phyloP scores from a whole-genome alignment of 2,888 invertebrate species.

The Tetragonula carbonaria region DNA sequence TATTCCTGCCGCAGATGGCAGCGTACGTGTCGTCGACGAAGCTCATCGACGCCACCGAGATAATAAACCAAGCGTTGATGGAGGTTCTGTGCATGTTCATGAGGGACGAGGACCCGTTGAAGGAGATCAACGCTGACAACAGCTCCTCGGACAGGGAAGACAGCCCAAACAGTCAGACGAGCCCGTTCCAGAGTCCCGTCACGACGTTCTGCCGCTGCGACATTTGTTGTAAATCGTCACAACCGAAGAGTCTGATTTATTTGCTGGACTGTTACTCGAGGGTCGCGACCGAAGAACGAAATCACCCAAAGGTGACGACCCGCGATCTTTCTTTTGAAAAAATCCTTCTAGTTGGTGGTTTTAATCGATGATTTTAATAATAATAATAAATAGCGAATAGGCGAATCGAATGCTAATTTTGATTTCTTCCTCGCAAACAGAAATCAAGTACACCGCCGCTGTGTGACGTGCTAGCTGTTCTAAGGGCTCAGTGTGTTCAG shows the following conservation, averaged over 20 bases:
- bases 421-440: slow-evolving; percentile 76
- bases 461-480: slow-evolving; percentile 87
- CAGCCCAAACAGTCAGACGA: slow-evolving; percentile 83
- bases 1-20: slow-evolving; percentile 85
- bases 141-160: slow-evolving; percentile 81
- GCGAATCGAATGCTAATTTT: not conserved
- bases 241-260: slow-evolving; percentile 83
- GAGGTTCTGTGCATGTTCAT: slow-evolving; percentile 87
- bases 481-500: slow-evolving; percentile 87
- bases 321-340: too few relatives aligned
- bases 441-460: slow-evolving; percentile 90
- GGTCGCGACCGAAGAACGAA: slow-evolving; percentile 90
- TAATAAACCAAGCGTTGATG: slow-evolving; percentile 86
- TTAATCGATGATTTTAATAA: too few relatives aligned
- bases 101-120: slow-evolving; percentile 86
- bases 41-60: slow-evolving; percentile 72
- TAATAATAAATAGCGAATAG: too few relatives aligned
- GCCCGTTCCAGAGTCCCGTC: slow-evolving; percentile 84
- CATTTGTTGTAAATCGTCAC: slow-evolving; percentile 83
- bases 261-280: slow-evolving; percentile 89
- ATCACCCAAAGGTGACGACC: slow-evolving; percentile 87
- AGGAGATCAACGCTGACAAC: slow-evolving; percentile 84
- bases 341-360: too few relatives aligned
- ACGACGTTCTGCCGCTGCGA: slow-evolving; percentile 68
- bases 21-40: slow-evolving; percentile 72